These are phyloP conservation scores for Syritta pipiens DNA, from an alignment of 2,888 invertebrate genomes.

Conservation along the genomic window DNA sequence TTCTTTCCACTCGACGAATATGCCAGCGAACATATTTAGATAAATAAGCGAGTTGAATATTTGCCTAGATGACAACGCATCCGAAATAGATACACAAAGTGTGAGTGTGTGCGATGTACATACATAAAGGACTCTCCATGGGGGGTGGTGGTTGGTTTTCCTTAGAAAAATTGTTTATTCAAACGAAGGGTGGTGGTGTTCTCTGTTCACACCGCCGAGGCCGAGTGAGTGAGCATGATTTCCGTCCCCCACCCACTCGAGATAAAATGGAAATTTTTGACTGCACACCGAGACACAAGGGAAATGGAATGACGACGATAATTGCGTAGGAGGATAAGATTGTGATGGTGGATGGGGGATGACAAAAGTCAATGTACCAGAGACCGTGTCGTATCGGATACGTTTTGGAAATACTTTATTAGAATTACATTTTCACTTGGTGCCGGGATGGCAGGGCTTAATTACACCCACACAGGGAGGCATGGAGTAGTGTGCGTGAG, in stretches of 20 bases:
- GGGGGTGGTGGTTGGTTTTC: slow-evolving; percentile 27
- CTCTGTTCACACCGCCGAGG: slow-evolving; percentile 9
- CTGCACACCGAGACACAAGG: slow-evolving; percentile 2
- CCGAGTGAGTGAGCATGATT: slow-evolving; percentile 49
- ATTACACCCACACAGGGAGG: slow-evolving; percentile 36
- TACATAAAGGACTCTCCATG: slow-evolving; percentile 17
- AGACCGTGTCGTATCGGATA: slow-evolving; percentile 48
- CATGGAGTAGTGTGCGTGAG: background rate
- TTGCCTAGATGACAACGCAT: slow-evolving; percentile 44
- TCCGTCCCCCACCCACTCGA: too few species aligned
- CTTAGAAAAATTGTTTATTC: slow-evolving; percentile 56
- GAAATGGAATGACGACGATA: slow-evolving; percentile 45
- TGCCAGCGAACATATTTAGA: slow-evolving; percentile 65
- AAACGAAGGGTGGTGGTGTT: slow-evolving; percentile 58
- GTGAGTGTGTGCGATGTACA: slow-evolving; percentile 10
- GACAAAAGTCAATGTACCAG: slow-evolving; percentile 48
- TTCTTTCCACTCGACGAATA: slow-evolving; percentile 41
- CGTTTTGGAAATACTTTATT: slow-evolving; percentile 60
- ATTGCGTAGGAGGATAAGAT: slow-evolving; percentile 64
- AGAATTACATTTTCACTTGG: slow-evolving; percentile 52
- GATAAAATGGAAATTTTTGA: slow-evolving; percentile 65
- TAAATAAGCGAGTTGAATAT: slow-evolving; percentile 44
- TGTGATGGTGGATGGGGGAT: background rate
- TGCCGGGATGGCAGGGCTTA: slow-evolving; percentile 32
- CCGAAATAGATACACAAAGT: slow-evolving; percentile 52